Conservation (phyloP, 2,888 invertebrate species). For the Meiosimyza decipiens region DNA sequence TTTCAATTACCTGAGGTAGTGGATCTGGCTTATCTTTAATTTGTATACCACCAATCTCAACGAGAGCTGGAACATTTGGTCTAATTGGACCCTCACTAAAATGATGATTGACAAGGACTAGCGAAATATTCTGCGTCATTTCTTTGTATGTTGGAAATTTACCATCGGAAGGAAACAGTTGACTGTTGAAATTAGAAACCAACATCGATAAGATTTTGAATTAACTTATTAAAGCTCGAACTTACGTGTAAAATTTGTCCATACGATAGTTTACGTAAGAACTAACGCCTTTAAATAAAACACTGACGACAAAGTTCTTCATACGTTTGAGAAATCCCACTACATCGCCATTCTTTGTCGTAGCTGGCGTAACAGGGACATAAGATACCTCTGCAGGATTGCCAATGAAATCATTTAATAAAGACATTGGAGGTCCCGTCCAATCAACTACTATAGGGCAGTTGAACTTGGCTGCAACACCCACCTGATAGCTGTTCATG, state of each 20-base stretch:
- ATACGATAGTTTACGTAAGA: conserved; percentile 33
- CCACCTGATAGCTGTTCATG: conserved; percentile 58
- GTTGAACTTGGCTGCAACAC: conserved; percentile 56
- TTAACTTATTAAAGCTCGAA: not conserved
- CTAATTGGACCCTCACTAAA: conserved; percentile 60
- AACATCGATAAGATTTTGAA: too few relatives aligned
- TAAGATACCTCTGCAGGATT: conserved; percentile 55
- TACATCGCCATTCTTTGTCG: conserved; percentile 38
- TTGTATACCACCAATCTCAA: conserved; percentile 65
- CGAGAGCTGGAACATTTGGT: conserved; percentile 59
- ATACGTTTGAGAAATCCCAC: conserved; percentile 53
- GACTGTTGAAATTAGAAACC: too few relatives aligned
- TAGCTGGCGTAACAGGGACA: conserved; percentile 53
- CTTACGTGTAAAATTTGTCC: conserved; percentile 51
- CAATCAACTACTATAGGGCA: conserved; percentile 57
- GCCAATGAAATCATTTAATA: conserved; percentile 51
- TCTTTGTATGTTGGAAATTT: conserved; percentile 51
- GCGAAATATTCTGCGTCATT: conserved; percentile 58
- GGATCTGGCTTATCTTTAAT: conserved; percentile 58
- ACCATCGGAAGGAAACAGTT: too few relatives aligned
- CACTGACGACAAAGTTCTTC: conserved; percentile 44
- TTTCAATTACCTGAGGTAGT: conserved; percentile 53
- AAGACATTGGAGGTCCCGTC: conserved; percentile 47
- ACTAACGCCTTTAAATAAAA: conserved; percentile 32
- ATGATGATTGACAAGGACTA: conserved; percentile 59